Base-by-base conservation (phyloP, 2,797 vertebrate species). In the Danio jaintianensis region DNA sequence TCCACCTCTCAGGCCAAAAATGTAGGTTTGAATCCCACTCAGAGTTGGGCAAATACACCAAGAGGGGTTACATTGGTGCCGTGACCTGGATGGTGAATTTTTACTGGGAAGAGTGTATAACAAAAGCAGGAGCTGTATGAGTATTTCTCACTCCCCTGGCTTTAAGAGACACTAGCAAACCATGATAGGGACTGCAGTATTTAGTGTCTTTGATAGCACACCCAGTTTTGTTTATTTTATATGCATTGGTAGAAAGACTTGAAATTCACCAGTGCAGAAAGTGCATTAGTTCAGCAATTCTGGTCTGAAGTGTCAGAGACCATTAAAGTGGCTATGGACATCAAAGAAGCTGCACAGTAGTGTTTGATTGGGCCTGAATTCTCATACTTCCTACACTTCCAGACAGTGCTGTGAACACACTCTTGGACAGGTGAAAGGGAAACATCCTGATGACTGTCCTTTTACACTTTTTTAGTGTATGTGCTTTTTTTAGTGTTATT, bases 211-310 rank as follows among this genome's bases (percentile, higher is more conserved):
- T 13, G 15, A 13, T 13, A 11, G 9, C 10, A 52, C 13, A 15
- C 10, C 13, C 15, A 13, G 10, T 52, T 4, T 11, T 11, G 29
- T 52, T 52, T 52, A 52, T 36, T 29, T 10, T 3, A 18, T 66
- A 42, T 47, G 43, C 18, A 45, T 4, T 47, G 43, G 13, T 20
- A 6, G 12, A 66, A 43, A 45, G 20, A 22, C 12, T 6, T 8
- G 47, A 40, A 64, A 63, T 40, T 40, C n/a, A 63, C 45, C 59
- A 63, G 47, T 58, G 13, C n/a, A 66, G 63, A 66, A 66, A 62
- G 8, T 62, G 72, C 47, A 63, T 63, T 75, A 52, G 47, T 63
- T 75, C 36, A 52, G 52, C 50, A 66, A n/a, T 67, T n/a, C 20
- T 55, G 8, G 38, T 67, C 16, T 76, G 38, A 76, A 76, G 38